Base-by-base conservation (phyloP, 2,888 invertebrate genomes). In the Watsonalla binaria region DNA sequence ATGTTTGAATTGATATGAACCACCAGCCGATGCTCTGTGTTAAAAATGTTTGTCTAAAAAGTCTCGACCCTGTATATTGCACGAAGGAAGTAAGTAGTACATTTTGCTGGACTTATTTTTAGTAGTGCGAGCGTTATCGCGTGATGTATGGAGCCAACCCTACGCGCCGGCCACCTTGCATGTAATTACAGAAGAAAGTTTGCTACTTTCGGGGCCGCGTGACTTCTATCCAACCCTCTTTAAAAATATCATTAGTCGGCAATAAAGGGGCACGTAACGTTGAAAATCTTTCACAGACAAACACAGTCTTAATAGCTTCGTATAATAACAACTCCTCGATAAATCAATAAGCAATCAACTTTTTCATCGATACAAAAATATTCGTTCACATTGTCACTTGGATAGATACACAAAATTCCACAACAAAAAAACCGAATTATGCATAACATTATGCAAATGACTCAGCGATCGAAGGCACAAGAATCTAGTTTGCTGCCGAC, bases 161-260 rank as follows among this genome's bases (percentile, higher is more conserved):
- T 74, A 68, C 70, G 61, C 64, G 69, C 66, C 78, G 72, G 68
- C 73, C 80, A 76, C 70, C 82, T 84, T 82, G 82, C 82, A 80
- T 84, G 84, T 88, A 89, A 88, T 88, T 89, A 80, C 72, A 60
- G 74, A 78, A 82, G 79, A 78, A 84, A 86, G 79, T 86, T 84
- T 65, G 73, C 73, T 82, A 72, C 82, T 83, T 88, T 87, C 82
- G 68, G 79, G 82, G 80, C 77, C 66, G 77, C 83, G 84, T 84
- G 85, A 82, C 81, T 86, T 78, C 76, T 67, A 63, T 63, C 66
- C 68, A 63, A 74, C 76, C 81, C 83, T 78, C 70, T 57, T 68
- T 70, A 73, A 74, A 74, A 77, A 73, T 70, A 66, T 67, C 78
- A 78, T 81, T 79, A 77, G 62, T 60, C 72, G 68, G 79, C 72